Evolutionary conservation across 2,888 invertebrate species (phyloP).

Genomic region (Leucoma salicis): DNA sequence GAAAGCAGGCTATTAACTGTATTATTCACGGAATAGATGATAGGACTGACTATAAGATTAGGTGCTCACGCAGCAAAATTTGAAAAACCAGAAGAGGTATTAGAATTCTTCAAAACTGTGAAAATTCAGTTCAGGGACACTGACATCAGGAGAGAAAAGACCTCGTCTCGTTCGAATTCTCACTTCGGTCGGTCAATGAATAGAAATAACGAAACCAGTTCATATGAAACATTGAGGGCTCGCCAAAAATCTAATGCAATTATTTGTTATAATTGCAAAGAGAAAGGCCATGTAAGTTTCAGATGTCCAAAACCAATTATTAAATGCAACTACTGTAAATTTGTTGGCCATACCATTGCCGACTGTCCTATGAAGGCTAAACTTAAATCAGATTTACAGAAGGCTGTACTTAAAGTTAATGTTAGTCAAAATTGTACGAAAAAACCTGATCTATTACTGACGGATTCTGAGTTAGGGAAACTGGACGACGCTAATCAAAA

Average conservation of each 20-base stretch:
- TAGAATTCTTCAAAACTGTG: constrained; percentile 5
- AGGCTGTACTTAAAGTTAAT: background rate
- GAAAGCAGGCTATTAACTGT: background rate
- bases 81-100: constrained; percentile 2
- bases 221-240: no score
- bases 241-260: no score
- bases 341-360: background rate
- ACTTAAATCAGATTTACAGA: background rate
- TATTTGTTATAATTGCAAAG: constrained; percentile 7
- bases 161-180: no score
- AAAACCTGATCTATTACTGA: no score
- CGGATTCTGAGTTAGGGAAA: no score
- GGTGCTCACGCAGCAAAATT: background rate
- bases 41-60: background rate
- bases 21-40: background rate
- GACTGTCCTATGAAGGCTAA: background rate
- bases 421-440: no score
- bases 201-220: no score
- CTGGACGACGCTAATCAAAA: constrained; percentile 1
- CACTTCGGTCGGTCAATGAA: no score
- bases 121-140: no score
- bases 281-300: constrained; percentile 5
- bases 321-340: constrained; percentile 2
- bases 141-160: no score
- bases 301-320: constrained; percentile 5